Evolutionary conservation across 2,888 invertebrate species (phyloP).

Genomic region (Busseola fusca): DNA sequence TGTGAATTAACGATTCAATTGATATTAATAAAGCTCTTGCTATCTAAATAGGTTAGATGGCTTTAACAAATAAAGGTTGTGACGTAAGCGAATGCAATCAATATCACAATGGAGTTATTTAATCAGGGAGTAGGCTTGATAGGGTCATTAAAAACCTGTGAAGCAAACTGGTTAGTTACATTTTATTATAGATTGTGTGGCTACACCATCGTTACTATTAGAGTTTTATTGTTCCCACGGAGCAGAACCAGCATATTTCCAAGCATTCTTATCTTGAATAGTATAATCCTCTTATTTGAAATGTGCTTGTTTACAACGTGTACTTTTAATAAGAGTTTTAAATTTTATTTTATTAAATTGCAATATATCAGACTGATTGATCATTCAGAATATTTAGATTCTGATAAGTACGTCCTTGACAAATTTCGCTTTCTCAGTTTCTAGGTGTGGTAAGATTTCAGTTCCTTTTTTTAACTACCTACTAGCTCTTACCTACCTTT

Average conservation of each 20-base stretch:
- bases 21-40: conserved; percentile 25
- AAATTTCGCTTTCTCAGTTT: not conserved
- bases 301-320: too few species aligned
- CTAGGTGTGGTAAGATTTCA: not conserved
- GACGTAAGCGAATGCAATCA: conserved; percentile 45
- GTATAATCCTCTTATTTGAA: too few species aligned
- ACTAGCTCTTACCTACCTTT: not conserved
- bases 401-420: not conserved
- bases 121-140: conserved; percentile 28
- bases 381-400: not conserved
- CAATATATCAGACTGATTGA: not conserved
- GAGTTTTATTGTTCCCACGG: not conserved
- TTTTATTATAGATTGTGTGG: not conserved
- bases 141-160: conserved; percentile 12
- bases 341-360: too few species aligned
- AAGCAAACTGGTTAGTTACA: not conserved
- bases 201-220: not conserved
- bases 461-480: not conserved
- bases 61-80: conserved; percentile 41
- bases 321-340: too few species aligned
- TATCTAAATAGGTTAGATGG: conserved; percentile 37
- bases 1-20: conserved; percentile 27
- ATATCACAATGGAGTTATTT: conserved; percentile 32
- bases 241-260: too few species aligned
- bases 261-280: too few species aligned